Evolutionary conservation across 1,140 invertebrate species (phyloP).

Genomic region (Microplitis demolitor): DNA sequence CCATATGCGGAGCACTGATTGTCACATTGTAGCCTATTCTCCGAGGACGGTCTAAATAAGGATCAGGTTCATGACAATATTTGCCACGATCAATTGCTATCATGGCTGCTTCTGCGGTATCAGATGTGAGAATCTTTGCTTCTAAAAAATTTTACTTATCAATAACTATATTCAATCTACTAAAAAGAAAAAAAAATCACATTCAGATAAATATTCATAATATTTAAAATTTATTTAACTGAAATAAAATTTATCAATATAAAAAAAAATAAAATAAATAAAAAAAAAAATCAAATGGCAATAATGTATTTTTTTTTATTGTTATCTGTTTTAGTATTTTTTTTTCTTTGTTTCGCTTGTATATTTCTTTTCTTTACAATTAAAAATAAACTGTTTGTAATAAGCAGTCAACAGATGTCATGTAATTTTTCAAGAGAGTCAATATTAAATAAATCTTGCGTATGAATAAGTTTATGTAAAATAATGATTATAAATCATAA

Average conservation of each 20-base stretch:
- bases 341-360: too few relatives aligned
- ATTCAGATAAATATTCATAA: too few relatives aligned
- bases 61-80: constrained; percentile 73
- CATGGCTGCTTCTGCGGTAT: constrained; percentile 85
- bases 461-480: constrained; percentile 5
- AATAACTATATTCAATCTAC: constrained; percentile 4
- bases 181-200: background rate
- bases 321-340: too few relatives aligned
- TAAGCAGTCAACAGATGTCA: too few relatives aligned
- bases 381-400: too few relatives aligned
- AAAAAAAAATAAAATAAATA: too few relatives aligned
- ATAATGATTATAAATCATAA: background rate
- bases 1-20: constrained; percentile 98
- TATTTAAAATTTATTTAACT: too few relatives aligned
- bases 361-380: too few relatives aligned
- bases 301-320: too few relatives aligned
- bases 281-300: too few relatives aligned
- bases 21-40: constrained; percentile 90
- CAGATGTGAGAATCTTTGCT: constrained; percentile 83
- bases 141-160: constrained; percentile 65
- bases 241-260: too few relatives aligned
- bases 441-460: background rate
- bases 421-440: too few relatives aligned
- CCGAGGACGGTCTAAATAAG: constrained; percentile 91
- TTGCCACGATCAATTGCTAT: constrained; percentile 81